phyloP scores from a whole-genome alignment of 23 tunicate species.

The Clavelina lepadiformis region DNA sequence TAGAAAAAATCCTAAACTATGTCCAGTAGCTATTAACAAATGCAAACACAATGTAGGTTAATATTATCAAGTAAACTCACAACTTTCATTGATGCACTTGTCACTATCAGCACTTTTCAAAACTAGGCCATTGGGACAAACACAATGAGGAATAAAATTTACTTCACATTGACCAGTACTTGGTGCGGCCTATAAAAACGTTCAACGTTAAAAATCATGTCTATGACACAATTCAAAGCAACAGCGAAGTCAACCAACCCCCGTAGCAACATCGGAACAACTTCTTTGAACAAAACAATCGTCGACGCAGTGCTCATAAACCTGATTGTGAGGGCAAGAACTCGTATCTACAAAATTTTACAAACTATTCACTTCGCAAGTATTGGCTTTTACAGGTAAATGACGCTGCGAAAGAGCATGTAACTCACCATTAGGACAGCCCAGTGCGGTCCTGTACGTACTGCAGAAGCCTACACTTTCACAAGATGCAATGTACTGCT shows the following conservation, averaged over 20 bases:
- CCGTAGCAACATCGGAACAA: background rate
- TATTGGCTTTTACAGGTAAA: too few species aligned
- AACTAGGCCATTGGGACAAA: conserved; percentile 13
- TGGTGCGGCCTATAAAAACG: background rate
- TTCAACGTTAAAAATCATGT: too few species aligned
- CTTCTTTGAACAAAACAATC: conserved; percentile 7
- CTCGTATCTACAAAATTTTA: background rate
- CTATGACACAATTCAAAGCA: background rate
- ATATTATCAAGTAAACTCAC: background rate
- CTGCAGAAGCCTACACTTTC: conserved; percentile 6
- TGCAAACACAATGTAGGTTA: too few species aligned
- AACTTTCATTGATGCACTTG: conserved; percentile 6
- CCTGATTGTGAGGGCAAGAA: background rate
- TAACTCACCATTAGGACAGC: conserved; percentile 4
- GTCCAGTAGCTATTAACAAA: too few species aligned
- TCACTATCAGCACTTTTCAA: background rate
- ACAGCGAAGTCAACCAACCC: background rate
- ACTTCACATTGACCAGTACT: background rate
- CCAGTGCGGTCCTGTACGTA: background rate
- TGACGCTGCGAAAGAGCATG: background rate
- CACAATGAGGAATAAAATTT: background rate
- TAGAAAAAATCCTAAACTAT: too few species aligned
- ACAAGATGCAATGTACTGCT: conserved; percentile 11
- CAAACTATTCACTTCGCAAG: background rate
- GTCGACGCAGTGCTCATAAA: conserved; percentile 6